Percentiles rank a stretch among this genome's conserved stretches.
Evolutionary conservation across 1,140 invertebrate species (phyloP).

Genomic region (Heliothis subflexa): DNA sequence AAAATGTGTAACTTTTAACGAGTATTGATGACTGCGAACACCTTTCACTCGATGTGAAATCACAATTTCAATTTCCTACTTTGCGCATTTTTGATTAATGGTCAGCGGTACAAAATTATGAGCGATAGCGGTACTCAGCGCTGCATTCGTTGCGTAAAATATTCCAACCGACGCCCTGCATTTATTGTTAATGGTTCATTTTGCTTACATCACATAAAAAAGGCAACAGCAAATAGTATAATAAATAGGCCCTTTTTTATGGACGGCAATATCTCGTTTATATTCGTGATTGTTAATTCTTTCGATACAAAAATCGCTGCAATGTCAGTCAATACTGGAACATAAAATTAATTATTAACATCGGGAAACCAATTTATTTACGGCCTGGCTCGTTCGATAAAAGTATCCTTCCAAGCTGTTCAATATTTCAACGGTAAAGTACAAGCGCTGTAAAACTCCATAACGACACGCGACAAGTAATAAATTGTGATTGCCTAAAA

Average conservation of each 20-base stretch:
- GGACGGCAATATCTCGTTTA: too few species aligned
- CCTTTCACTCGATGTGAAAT: slow-evolving; percentile 38
- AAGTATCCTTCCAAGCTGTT: slow-evolving; percentile 43
- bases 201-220: not conserved
- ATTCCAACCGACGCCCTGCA: slow-evolving; percentile 16
- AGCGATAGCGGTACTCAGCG: slow-evolving; percentile 40
- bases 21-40: slow-evolving; percentile 21
- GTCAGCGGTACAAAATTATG: slow-evolving; percentile 34
- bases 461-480: slow-evolving; percentile 52
- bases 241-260: too few species aligned
- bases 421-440: slow-evolving; percentile 35
- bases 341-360: slow-evolving; percentile 42
- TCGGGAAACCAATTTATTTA: slow-evolving; percentile 31
- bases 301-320: slow-evolving; percentile 1
- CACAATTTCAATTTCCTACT: slow-evolving; percentile 33
- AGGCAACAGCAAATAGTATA: not conserved
- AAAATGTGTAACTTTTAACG: slow-evolving; percentile 32
- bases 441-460: slow-evolving; percentile 42
- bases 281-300: not conserved
- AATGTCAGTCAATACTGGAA: not conserved
- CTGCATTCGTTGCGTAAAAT: slow-evolving; percentile 26
- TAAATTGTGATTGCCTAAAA: slow-evolving; percentile 59
- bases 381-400: slow-evolving; percentile 32
- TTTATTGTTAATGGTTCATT: slow-evolving; percentile 12
- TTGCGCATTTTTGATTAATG: slow-evolving; percentile 44